A percentile compares a stretch with the other conserved stretches of the same genome.
Evolutionary conservation across 2,888 invertebrate species (phyloP).

Genomic region (Xylota sylvarum): DNA sequence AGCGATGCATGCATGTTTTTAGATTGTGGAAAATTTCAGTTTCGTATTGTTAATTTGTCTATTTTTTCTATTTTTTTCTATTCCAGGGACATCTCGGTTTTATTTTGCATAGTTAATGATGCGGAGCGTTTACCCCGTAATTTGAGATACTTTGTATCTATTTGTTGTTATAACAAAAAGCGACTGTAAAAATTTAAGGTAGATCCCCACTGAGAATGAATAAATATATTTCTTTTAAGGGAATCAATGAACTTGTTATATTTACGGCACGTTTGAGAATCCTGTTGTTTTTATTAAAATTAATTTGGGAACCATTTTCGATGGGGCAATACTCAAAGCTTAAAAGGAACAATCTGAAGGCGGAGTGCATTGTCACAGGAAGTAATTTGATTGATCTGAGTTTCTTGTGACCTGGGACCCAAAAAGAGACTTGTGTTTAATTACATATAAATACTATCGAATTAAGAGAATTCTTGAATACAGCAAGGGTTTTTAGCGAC

Average conservation of each 20-base stretch:
- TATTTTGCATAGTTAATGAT: background rate
- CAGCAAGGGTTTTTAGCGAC: too few relatives aligned
- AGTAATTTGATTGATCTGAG: too few relatives aligned
- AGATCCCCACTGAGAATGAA: background rate
- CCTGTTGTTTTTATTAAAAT: background rate
- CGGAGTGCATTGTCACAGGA: too few relatives aligned
- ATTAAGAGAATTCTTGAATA: too few relatives aligned
- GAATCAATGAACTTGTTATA: constrained; percentile 1
- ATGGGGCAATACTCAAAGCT: too few relatives aligned
- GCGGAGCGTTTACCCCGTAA: background rate
- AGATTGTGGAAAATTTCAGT: background rate
- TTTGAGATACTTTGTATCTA: background rate
- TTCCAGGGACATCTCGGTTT: background rate
- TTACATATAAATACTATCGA: too few relatives aligned
- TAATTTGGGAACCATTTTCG: too few relatives aligned
- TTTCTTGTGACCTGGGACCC: too few relatives aligned
- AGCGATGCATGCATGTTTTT: background rate
- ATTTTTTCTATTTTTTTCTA: background rate
- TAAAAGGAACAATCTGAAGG: too few relatives aligned
- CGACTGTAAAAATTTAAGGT: background rate
- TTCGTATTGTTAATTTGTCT: background rate
- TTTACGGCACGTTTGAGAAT: background rate
- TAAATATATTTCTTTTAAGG: background rate
- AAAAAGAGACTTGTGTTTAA: too few relatives aligned
- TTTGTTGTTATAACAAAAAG: background rate